These are phyloP conservation scores for Urocyon cinereoargenteus DNA, from an alignment of 2,797 vertebrate genomes.

Conservation along the genomic window DNA sequence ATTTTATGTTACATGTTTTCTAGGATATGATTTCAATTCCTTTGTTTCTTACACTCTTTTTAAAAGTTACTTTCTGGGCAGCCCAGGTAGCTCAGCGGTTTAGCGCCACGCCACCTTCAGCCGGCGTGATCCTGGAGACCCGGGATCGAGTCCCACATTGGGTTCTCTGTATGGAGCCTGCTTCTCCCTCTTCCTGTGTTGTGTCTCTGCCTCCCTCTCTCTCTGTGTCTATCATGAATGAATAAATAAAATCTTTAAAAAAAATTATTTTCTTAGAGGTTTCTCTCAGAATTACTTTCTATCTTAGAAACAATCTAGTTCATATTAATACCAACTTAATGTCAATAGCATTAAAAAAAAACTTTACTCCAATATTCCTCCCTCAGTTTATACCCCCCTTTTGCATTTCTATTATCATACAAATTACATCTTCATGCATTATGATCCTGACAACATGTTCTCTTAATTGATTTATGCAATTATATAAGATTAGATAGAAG, in stretches of 20 bases:
- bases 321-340: not conserved
- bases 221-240: too few relatives aligned
- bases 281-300: not conserved
- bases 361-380: not conserved
- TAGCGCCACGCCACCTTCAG: too few relatives aligned
- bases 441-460: not conserved
- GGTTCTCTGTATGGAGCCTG: too few relatives aligned
- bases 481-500: not conserved
- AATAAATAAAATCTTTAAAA: too few relatives aligned
- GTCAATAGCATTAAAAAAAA: not conserved
- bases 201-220: too few relatives aligned
- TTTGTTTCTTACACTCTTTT: not conserved
- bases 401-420: not conserved
- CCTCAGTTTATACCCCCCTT: not conserved
- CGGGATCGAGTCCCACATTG: too few relatives aligned
- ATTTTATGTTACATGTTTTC: not conserved
- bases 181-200: too few relatives aligned
- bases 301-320: not conserved
- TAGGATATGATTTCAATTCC: not conserved
- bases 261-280: too few relatives aligned
- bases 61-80: not conserved
- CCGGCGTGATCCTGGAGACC: too few relatives aligned
- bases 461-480: not conserved
- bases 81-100: not conserved
- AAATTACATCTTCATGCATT: not conserved